These are phyloP conservation scores for Plumapathes pennacea DNA, from an alignment of 92 coral and sea anemone genomes.

Conservation along the genomic window DNA sequence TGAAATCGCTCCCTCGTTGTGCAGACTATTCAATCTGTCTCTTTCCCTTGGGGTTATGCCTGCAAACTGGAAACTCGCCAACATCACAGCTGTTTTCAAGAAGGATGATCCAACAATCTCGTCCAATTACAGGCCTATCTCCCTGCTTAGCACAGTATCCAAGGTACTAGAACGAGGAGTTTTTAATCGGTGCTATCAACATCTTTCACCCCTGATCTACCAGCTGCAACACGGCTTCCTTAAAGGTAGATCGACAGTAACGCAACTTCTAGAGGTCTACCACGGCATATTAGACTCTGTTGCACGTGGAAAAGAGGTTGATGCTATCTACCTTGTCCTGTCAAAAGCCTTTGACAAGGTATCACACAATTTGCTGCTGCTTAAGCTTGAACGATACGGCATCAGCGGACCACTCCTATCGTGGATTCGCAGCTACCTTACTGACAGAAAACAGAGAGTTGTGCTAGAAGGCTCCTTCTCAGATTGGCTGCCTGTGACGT, in stretches of 20 bases:
- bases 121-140: constrained; percentile 48
- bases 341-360: constrained; percentile 48
- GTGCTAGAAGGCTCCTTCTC: constrained; percentile 19
- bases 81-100: constrained; percentile 50
- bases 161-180: constrained; percentile 47
- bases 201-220: constrained; percentile 7
- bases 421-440: constrained; percentile 21
- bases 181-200: constrained; percentile 36
- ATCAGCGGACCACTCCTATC: constrained; percentile 22
- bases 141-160: constrained; percentile 36
- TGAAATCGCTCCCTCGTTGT: constrained; percentile 33
- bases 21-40: constrained; percentile 43
- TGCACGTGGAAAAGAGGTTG: constrained; percentile 9
- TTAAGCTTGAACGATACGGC: constrained; percentile 27
- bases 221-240: constrained; percentile 61
- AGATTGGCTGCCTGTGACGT: constrained; percentile 16
- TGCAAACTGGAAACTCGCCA: constrained; percentile 39
- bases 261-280: constrained; percentile 22
- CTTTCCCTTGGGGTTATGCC: constrained; percentile 47
- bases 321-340: constrained; percentile 40
- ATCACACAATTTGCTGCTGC: constrained; percentile 37
- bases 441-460: constrained; percentile 26
- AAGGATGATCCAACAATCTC: constrained; percentile 40
- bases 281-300: constrained; percentile 19
- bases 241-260: constrained; percentile 33